These are phyloP conservation scores for Pseudomyrmex flavicornis DNA, from an alignment of 1,140 invertebrate genomes.

Conservation along the genomic window DNA sequence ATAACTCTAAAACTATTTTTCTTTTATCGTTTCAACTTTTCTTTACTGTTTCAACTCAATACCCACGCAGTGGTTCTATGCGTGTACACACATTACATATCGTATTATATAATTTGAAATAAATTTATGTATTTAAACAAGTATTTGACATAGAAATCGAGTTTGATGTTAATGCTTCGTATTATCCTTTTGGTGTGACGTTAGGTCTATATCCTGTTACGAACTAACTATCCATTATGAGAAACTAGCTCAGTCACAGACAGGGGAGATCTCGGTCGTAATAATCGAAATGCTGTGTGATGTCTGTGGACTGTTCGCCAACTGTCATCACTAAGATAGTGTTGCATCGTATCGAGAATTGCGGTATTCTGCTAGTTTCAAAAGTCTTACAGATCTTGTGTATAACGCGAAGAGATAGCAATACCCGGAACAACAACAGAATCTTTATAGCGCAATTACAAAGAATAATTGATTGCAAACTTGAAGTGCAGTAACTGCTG, in stretches of 20 bases:
- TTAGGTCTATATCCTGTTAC: neutral
- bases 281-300: slow-evolving; percentile 38
- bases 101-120: neutral
- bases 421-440: neutral
- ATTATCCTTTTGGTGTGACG: neutral
- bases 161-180: neutral
- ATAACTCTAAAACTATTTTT: too few species aligned
- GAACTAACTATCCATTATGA: slow-evolving; percentile 15
- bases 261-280: neutral
- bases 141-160: neutral
- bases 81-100: too few species aligned
- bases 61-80: too few species aligned
- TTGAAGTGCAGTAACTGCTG: too few species aligned
- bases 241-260: slow-evolving; percentile 30
- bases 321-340: slow-evolving; percentile 51
- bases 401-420: slow-evolving; percentile 1
- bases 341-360: slow-evolving; percentile 6
- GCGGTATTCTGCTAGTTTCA: neutral
- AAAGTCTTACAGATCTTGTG: neutral
- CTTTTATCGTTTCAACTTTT: too few species aligned
- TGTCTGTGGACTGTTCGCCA: slow-evolving; percentile 14
- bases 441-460: too few species aligned
- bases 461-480: too few species aligned
- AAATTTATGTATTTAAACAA: neutral
- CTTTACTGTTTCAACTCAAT: too few species aligned